Percentiles rank a stretch among this genome's conserved stretches.
Conservation (phyloP, 2,113 vertebrate species). For the Triplophysa tibetana region DNA sequence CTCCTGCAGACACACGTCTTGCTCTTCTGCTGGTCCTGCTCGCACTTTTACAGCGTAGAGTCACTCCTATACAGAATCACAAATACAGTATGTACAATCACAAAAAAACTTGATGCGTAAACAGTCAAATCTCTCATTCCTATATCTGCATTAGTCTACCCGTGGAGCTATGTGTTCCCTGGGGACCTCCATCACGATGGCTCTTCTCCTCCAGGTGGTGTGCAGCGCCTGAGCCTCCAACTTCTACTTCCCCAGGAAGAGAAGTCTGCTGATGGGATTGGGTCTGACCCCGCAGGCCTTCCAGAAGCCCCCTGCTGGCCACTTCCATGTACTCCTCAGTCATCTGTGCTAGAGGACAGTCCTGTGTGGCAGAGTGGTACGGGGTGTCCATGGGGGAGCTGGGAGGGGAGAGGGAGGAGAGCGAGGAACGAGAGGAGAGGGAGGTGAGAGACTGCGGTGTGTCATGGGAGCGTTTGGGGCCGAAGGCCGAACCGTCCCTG, state of each 20-base stretch:
- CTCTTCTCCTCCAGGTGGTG: constrained; percentile 79
- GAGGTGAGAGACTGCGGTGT: constrained; percentile 92
- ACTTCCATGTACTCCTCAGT: constrained; percentile 91
- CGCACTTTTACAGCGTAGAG: constrained; percentile 84
- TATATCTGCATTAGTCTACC: constrained; percentile 58
- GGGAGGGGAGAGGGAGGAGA: constrained; percentile 93
- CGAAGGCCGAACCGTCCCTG: constrained; percentile 71
- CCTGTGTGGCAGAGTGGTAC: constrained; percentile 84
- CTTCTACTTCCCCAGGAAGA: constrained; percentile 70
- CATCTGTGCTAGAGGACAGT: constrained; percentile 88
- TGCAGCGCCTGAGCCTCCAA: constrained; percentile 54
- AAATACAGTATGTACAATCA: constrained; percentile 5
- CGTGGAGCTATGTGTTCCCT: constrained; percentile 71
- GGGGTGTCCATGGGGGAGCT: constrained; percentile 95
- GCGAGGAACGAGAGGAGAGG: constrained; percentile 91
- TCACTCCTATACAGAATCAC: constrained; percentile 75
- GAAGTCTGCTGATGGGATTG: constrained; percentile 57
- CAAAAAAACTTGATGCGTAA: not conserved
- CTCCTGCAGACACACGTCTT: constrained; percentile 85
- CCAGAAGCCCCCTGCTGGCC: constrained; percentile 77
- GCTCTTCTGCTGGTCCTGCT: constrained; percentile 84
- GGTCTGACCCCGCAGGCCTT: constrained; percentile 77
- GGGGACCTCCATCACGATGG: constrained; percentile 75
- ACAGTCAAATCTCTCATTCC: not conserved
- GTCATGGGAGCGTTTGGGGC: constrained; percentile 85